Evolutionary conservation across 2,888 invertebrate genomes (phyloP).

Genomic region (Euphydryas editha): DNA sequence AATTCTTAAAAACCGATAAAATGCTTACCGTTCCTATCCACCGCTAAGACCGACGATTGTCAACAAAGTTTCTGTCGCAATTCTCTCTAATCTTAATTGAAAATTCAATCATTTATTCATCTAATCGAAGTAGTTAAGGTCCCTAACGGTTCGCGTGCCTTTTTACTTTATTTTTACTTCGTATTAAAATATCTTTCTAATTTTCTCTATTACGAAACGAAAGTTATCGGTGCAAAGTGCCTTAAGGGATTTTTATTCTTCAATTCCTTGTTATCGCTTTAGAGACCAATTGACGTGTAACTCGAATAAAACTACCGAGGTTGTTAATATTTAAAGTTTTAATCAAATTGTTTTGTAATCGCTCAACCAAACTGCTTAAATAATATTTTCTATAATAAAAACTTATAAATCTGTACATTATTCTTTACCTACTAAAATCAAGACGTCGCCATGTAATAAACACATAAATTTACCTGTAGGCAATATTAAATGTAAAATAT

Average conservation of each 20-base stretch:
- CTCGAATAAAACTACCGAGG: conserved; percentile 18
- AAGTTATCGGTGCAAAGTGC: conserved; percentile 45
- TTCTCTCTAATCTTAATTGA: conserved; percentile 76
- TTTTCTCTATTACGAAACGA: conserved; percentile 58
- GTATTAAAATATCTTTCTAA: conserved; percentile 66
- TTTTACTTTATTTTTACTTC: conserved; percentile 68
- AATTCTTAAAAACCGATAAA: conserved; percentile 44
- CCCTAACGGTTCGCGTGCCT: conserved; percentile 69
- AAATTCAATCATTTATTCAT: conserved; percentile 82
- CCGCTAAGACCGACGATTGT: conserved; percentile 60
- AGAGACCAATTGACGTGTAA: conserved; percentile 21
- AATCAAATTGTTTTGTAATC: conserved; percentile 13
- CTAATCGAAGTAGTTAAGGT: conserved; percentile 73
- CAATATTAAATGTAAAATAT: background rate
- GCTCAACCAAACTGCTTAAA: background rate
- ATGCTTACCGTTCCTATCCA: conserved; percentile 51
- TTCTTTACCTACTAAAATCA: no score
- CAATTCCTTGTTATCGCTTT: conserved; percentile 29
- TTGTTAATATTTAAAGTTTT: conserved; percentile 9
- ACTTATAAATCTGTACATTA: background rate
- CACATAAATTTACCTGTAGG: background rate
- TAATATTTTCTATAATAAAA: background rate
- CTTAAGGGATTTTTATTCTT: conserved; percentile 32
- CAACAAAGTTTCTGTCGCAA: conserved; percentile 66
- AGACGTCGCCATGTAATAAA: no score